Percentiles rank a stretch among this genome's conserved stretches.
Conservation (phyloP, 2,113 vertebrate genomes). For the Gallinago undulata region DNA sequence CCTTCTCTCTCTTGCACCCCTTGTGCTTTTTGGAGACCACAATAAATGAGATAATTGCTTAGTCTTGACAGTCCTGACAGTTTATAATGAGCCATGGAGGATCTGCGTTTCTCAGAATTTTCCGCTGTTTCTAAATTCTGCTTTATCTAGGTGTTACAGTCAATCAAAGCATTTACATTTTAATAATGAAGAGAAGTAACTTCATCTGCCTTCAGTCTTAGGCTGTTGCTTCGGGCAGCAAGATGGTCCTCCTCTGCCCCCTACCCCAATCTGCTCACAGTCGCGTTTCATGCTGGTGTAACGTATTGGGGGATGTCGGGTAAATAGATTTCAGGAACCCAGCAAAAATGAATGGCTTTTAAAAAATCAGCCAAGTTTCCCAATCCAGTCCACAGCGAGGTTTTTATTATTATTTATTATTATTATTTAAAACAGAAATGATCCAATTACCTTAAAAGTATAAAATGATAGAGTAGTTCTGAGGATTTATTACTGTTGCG, state of each 20-base stretch:
- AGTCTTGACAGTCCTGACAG: neutral
- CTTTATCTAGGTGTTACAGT: neutral
- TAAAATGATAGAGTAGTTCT: neutral
- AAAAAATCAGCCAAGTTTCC: neutral
- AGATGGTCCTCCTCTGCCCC: neutral
- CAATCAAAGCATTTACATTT: neutral
- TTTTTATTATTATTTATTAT: neutral
- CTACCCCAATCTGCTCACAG: neutral
- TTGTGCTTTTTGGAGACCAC: neutral
- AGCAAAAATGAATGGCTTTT: neutral
- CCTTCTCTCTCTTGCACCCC: neutral
- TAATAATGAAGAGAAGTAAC: neutral
- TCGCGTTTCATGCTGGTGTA: neutral
- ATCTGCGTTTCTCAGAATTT: neutral
- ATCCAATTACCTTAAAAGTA: neutral
- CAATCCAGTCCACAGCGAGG: neutral
- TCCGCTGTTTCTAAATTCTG: neutral
- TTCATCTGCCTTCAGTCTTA: neutral
- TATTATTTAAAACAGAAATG: neutral
- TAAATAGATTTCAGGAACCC: neutral
- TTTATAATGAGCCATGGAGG: neutral
- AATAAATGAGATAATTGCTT: neutral
- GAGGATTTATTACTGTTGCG: neutral
- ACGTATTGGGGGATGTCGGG: fast-evolving
- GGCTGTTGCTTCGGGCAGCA: neutral